Percentiles rank a stretch among this genome's conserved stretches.
phyloP scores from a whole-genome alignment of 2,888 invertebrate species.

The Stomorhina lunata region DNA sequence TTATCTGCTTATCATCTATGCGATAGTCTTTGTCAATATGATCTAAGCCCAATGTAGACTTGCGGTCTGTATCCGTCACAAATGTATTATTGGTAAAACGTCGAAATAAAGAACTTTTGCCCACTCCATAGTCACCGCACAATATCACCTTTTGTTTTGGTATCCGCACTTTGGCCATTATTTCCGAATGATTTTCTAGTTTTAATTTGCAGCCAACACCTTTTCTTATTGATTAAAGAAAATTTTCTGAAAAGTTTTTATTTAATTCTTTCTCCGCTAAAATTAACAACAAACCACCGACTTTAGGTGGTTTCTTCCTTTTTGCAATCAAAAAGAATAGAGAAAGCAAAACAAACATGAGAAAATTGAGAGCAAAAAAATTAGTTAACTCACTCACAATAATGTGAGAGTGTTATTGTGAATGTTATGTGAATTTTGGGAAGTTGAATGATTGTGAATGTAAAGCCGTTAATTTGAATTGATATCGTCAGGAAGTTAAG shows the following conservation, averaged over 20 bases:
- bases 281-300: conserved; percentile 8
- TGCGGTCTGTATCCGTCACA: conserved; percentile 89
- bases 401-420: background rate
- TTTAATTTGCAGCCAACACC: background rate
- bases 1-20: conserved; percentile 84
- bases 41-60: conserved; percentile 94
- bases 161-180: conserved; percentile 90
- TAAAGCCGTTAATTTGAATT: background rate
- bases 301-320: conserved; percentile 47
- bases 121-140: conserved; percentile 97
- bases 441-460: background rate
- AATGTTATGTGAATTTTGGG: background rate
- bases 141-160: conserved; percentile 95
- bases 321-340: conserved; percentile 10
- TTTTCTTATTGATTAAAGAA: conserved; percentile 19
- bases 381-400: conserved; percentile 27
- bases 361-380: background rate
- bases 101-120: conserved; percentile 95
- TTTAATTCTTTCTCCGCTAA: background rate
- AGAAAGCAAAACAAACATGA: conserved; percentile 50
- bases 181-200: background rate
- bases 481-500: too few relatives aligned
- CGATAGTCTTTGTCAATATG: conserved; percentile 91
- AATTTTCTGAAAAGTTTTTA: conserved; percentile 1
- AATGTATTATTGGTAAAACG: conserved; percentile 87